Base-by-base conservation (phyloP, 2,113 vertebrate genomes). In the Cairina moschata region DNA sequence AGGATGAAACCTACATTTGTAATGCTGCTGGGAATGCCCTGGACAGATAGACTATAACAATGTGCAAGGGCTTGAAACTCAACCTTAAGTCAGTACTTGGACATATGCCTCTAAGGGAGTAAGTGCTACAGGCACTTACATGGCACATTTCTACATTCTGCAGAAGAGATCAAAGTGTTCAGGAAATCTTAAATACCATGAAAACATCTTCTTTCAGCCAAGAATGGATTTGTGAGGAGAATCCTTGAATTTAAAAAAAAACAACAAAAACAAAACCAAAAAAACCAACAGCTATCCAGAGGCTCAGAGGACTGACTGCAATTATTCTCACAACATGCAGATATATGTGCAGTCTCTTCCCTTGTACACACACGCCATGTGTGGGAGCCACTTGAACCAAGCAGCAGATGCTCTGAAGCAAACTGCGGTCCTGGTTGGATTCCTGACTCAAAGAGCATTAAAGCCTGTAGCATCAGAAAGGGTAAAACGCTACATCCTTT, bases 151-250 rank as follows among this genome's bases (percentile, higher is more conserved):
- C 86, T 56, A 91, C 38, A 90, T 32, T 50, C 78, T 42, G 59
- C 68, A 93, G 78, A 88, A 90, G 58, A 92, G 54, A 87, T 38
- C 26, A 74, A 21, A 81, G 81, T 13, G 11, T 58, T 91, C 71
- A 69, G 59, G 84, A 89, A 75, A 89, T 93, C 23, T 38, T 71
- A 83, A 60, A 59, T 31, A 44, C 86, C 84, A 36, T 31, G 86
- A 93, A 85, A 90, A 31, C 31, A 78, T 85, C 71, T 75, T 67
- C 16, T 76, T 87, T 71, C 82, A 91, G 75, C 50, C 67, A 92
- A 85, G 63, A 93, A 91, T 2, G 46, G 13, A 83, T 86, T 71
- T 90, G 38, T 40, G 26, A 90, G 60, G 54, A 78, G 38, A 85
- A 89, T 75, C 63, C 59, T 81, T 62, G 34, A 91, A 83, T 1